Conservation (phyloP, 2,113 vertebrate species). For the Dromas ardeola region DNA sequence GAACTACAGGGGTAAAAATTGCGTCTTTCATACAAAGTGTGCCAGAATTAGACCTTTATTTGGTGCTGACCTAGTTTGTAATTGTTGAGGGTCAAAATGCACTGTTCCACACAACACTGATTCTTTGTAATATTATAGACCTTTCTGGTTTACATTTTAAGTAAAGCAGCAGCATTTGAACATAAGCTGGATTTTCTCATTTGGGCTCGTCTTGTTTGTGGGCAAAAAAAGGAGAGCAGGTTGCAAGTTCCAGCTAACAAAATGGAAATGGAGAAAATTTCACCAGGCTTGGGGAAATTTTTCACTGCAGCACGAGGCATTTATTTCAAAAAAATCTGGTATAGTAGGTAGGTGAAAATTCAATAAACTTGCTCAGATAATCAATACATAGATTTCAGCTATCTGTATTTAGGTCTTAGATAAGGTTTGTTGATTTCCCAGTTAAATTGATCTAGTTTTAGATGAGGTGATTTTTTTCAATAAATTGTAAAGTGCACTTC, state of each 20-base stretch:
- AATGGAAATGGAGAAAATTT: not conserved
- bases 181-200: not conserved
- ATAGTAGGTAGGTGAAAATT: not conserved
- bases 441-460: not conserved
- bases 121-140: not conserved
- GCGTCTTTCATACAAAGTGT: not conserved
- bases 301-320: not conserved
- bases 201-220: not conserved
- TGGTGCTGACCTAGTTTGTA: not conserved
- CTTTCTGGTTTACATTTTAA: not conserved
- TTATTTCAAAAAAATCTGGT: not conserved
- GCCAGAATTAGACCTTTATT: not conserved
- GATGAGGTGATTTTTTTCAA: not conserved
- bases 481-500: not conserved
- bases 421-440: not conserved
- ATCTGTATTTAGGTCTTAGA: not conserved
- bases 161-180: not conserved
- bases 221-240: not conserved
- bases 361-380: not conserved
- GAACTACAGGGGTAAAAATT: not conserved
- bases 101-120: too few relatives aligned
- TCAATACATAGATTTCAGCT: not conserved
- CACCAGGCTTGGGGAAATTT: not conserved
- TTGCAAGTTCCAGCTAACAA: not conserved
- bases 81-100: not conserved